phyloP scores from a whole-genome alignment of 1,140 invertebrate genomes.

The Teleogryllus occipitalis region DNA sequence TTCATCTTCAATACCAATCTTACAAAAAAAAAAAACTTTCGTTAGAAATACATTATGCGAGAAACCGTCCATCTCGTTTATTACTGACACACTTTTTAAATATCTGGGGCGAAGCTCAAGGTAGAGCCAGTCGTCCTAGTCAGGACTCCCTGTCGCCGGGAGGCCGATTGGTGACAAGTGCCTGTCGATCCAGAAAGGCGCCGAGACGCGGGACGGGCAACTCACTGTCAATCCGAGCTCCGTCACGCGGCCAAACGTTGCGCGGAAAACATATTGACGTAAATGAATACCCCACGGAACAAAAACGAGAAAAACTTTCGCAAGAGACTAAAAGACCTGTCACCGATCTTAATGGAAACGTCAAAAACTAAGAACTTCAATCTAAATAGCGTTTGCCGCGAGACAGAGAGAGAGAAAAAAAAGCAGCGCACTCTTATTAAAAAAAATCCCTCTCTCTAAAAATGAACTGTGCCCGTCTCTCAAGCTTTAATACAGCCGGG shows the following conservation, averaged over 20 bases:
- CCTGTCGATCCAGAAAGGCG: not conserved
- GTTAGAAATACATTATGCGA: no score
- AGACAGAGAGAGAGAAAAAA: not conserved
- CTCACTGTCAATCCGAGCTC: not conserved
- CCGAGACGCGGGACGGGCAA: not conserved
- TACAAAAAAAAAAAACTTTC: no score
- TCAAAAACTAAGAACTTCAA: conserved; percentile 5
- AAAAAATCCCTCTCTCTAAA: no score
- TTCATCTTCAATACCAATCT: no score
- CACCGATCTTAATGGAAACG: conserved; percentile 1
- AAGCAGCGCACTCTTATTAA: not conserved
- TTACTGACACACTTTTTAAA: no score
- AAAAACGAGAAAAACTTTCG: not conserved
- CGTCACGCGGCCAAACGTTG: not conserved
- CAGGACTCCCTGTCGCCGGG: no score
- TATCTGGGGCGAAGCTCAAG: no score
- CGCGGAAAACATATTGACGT: not conserved
- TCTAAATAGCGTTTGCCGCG: not conserved
- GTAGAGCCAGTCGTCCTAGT: no score
- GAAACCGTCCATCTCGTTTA: no score
- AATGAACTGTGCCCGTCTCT: not conserved
- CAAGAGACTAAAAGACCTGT: not conserved
- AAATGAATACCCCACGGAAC: not conserved
- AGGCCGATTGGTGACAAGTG: no score
- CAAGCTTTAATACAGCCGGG: not conserved